Evolutionary conservation across 2,113 vertebrate species (phyloP).

Genomic region (Bos indicus): DNA sequence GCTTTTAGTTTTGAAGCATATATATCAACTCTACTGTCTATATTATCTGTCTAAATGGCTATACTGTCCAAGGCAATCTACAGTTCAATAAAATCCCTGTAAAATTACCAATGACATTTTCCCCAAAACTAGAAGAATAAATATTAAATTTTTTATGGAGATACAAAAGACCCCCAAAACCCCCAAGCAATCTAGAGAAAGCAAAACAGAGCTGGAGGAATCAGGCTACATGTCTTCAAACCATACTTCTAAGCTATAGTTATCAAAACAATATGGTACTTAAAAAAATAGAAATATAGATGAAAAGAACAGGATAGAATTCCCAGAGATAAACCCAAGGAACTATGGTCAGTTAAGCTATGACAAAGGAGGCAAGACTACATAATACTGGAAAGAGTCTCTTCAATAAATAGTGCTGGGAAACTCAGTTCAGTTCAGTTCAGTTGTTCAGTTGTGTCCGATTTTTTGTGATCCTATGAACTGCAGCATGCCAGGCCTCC

Average conservation of each 20-base stretch:
- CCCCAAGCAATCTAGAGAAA: not conserved
- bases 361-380: not conserved
- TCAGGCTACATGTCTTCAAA: not conserved
- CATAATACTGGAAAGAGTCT: not conserved
- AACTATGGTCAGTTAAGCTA: not conserved
- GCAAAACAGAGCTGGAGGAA: not conserved
- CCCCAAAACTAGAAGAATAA: not conserved
- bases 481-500: not conserved
- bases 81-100: not conserved
- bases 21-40: not conserved
- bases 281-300: not conserved
- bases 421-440: not conserved
- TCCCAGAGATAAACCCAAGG: not conserved
- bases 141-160: not conserved
- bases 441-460: not conserved
- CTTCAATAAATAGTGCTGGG: not conserved
- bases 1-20: not conserved
- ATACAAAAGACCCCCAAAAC: fast-evolving
- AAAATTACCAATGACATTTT: not conserved
- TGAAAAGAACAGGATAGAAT: not conserved
- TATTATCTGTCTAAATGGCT: not conserved
- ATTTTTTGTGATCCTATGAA: not conserved
- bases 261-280: not conserved
- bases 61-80: not conserved
- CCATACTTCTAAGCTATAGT: not conserved